Evolutionary conservation across 2,797 vertebrate species (phyloP).

Genomic region (Myotis vivesi): DNA sequence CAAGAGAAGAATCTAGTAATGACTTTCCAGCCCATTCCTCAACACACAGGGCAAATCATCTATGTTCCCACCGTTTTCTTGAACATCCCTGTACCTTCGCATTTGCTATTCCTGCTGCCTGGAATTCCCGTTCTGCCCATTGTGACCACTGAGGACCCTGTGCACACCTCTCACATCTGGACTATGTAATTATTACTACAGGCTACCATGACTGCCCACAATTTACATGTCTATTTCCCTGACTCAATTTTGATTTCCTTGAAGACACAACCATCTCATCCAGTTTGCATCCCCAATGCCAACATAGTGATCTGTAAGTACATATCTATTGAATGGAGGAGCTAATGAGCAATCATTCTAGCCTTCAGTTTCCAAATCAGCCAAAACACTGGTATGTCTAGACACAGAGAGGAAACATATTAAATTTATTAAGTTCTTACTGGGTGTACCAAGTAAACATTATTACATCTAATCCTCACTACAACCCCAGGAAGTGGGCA

Average conservation of each 20-base stretch:
- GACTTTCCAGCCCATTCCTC: background rate
- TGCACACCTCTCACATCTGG: background rate
- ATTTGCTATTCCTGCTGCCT: background rate
- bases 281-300: background rate
- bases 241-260: background rate
- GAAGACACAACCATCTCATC: background rate
- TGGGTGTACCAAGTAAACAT: background rate
- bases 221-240: background rate
- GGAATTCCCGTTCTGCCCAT: background rate
- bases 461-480: background rate
- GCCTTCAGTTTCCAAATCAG: background rate
- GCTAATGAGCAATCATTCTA: background rate
- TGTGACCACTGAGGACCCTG: background rate
- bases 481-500: background rate
- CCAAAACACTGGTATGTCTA: background rate
- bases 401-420: background rate
- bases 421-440: background rate
- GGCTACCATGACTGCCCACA: background rate
- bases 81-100: background rate
- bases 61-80: fast-evolving
- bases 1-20: background rate
- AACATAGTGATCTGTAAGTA: background rate
- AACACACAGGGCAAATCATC: background rate
- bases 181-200: background rate
- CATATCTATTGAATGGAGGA: background rate